Conservation (phyloP, 2,113 vertebrate species). For the Tachysurus fulvidraco region DNA sequence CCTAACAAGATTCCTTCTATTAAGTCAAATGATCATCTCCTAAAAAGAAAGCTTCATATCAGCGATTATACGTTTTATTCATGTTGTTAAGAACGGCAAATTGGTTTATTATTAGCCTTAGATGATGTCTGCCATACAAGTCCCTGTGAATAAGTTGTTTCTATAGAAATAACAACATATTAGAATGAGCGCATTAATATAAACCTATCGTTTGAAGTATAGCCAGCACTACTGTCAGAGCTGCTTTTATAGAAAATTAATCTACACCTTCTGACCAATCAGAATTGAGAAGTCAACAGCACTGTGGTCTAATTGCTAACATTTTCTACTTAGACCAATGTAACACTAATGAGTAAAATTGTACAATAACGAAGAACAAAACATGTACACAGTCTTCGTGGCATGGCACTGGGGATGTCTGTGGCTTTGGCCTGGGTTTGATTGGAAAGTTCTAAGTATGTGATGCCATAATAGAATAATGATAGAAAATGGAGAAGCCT, state of each 20-base stretch:
- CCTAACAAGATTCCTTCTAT: neutral
- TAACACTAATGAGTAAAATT: conserved; percentile 21
- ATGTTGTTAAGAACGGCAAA: neutral
- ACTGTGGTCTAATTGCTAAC: conserved; percentile 34
- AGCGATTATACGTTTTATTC: neutral
- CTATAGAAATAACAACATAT: conserved; percentile 7
- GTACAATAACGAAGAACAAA: conserved; percentile 12
- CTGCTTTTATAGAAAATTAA: conserved; percentile 16
- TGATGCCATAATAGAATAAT: conserved; percentile 30
- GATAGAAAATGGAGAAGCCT: conserved; percentile 24
- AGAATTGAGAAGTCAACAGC: conserved; percentile 23
- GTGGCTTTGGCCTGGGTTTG: conserved; percentile 43
- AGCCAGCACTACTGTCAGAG: neutral
- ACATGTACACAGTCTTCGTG: conserved; percentile 33
- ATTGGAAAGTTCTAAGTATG: conserved; percentile 12
- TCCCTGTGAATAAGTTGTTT: conserved; percentile 3
- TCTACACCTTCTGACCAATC: conserved; percentile 21
- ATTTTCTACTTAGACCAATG: conserved; percentile 27
- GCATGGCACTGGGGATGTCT: conserved; percentile 37
- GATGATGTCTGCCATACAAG: neutral
- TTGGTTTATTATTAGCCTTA: conserved; percentile 7
- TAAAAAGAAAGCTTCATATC: neutral
- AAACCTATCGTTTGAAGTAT: neutral
- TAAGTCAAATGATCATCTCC: neutral
- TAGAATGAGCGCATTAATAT: conserved; percentile 8